Base-by-base conservation (phyloP, 2,888 invertebrate genomes). In the Calliopum simillimum region DNA sequence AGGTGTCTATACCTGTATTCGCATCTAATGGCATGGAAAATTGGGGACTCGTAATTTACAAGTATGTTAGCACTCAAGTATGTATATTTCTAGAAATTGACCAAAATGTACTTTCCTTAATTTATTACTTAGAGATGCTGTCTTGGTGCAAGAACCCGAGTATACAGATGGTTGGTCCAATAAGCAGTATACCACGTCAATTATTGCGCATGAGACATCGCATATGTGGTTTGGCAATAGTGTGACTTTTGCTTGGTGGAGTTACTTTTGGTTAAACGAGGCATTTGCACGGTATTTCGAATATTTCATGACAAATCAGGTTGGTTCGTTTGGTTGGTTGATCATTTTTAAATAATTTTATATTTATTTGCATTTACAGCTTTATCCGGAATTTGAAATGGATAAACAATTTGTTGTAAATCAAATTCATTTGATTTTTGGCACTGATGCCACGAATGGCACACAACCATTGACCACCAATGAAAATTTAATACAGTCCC, bases 11-110 rank as follows among this genome's bases (percentile, higher is more conserved):
- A 59, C 91, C 94, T 0, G 92, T 93, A 77, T 95, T 95, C 84
- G 89, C 90, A 0, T 91, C 91, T 66, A 91, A 90, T 21, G 92
- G 95, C 70, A 96, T 96, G 95, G 95, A 96, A 82, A 96, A 96
- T 81, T 96, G 96, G 95, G 96, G 96, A 1, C 87, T 96, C 4
- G 89, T 95, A 13, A 94, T 93, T 4, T 96, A 93, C 85, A 90
- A 90, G 92, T 91, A 82, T 92, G 82, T 88, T 88, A 62, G 89
- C 91, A 19, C 13, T 16, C 62, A 4, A 68, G 43, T 41, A 1
- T 43, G 8, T 16, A 53, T 19, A 6, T 43, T 12, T 59, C 13
- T 58, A 11, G 13, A 14, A 1, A 23, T 46, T 44, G 2, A 19
- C 14, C 4, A 2, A 5, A 12, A 3, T 19, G 14, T 2, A 19